Percentiles rank a stretch among this genome's conserved stretches.
Evolutionary conservation across 2,797 vertebrate species (phyloP).

Genomic region (Glyptemys insculpta): DNA sequence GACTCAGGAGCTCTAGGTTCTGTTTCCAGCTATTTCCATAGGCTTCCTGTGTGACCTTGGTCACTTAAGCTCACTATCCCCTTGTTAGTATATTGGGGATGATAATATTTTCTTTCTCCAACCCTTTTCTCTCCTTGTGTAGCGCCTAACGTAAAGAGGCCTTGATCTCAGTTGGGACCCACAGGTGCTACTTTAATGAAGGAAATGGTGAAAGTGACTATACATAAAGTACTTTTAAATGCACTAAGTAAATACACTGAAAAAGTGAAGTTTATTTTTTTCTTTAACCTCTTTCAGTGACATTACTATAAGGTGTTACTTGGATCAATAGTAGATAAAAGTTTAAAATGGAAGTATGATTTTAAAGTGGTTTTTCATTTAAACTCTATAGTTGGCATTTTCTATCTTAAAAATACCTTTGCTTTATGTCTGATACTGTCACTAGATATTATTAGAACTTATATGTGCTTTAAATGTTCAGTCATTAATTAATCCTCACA

Average conservation of each 20-base stretch:
- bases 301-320: background rate
- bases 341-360: background rate
- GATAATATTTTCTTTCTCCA: background rate
- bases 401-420: background rate
- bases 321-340: background rate
- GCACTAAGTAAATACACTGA: background rate
- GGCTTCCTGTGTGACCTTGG: background rate
- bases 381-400: background rate
- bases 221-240: background rate
- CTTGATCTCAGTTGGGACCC: background rate
- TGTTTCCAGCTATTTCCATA: background rate
- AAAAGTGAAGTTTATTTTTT: background rate
- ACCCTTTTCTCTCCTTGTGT: constrained; percentile 4
- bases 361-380: background rate
- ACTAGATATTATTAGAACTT: background rate
- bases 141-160: constrained; percentile 5
- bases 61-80: background rate
- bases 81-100: background rate
- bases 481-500: background rate
- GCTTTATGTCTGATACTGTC: background rate
- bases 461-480: background rate
- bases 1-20: background rate
- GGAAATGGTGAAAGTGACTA: background rate
- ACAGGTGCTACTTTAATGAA: background rate
- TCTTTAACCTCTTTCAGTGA: background rate